Conservation (phyloP, 2,113 vertebrate species). For the Trematomus loennbergii region DNA sequence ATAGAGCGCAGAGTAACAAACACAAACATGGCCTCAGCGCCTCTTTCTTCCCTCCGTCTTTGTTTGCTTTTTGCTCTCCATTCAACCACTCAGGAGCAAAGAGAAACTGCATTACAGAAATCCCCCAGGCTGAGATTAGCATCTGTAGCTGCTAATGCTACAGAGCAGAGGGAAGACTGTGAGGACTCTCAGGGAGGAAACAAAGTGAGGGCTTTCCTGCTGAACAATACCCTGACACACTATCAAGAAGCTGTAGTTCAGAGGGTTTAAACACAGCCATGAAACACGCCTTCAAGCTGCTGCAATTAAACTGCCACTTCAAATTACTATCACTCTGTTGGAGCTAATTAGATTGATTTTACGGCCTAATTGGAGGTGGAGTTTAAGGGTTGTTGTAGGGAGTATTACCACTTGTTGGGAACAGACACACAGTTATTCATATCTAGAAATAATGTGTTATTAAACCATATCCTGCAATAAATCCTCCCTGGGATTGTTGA, state of each 20-base stretch:
- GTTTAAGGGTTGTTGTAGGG: too few species aligned
- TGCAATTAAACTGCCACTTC: not conserved
- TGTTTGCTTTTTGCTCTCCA: slow-evolving; percentile 34
- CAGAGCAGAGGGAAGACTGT: slow-evolving; percentile 9
- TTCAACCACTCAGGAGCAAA: slow-evolving; percentile 68
- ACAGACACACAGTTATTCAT: too few species aligned
- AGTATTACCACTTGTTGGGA: too few species aligned
- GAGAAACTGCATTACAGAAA: slow-evolving; percentile 75
- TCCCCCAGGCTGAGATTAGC: slow-evolving; percentile 74
- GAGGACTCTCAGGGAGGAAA: not conserved
- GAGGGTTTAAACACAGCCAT: too few species aligned
- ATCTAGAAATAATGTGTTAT: too few species aligned
- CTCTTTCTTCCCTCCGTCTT: slow-evolving; percentile 11
- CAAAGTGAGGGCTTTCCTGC: not conserved
- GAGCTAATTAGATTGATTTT: not conserved
- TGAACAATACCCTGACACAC: not conserved
- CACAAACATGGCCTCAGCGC: slow-evolving; percentile 33
- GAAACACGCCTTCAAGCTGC: too few species aligned
- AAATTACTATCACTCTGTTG: not conserved
- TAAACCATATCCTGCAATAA: too few species aligned
- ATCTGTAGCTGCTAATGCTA: slow-evolving; percentile 74
- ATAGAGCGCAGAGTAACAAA: slow-evolving; percentile 40
- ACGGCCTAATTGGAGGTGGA: too few species aligned
- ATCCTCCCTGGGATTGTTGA: too few species aligned
- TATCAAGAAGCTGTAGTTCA: too few species aligned